Base-by-base conservation (phyloP, 2,888 invertebrate genomes). In the Brachynemurus nebulosus region DNA sequence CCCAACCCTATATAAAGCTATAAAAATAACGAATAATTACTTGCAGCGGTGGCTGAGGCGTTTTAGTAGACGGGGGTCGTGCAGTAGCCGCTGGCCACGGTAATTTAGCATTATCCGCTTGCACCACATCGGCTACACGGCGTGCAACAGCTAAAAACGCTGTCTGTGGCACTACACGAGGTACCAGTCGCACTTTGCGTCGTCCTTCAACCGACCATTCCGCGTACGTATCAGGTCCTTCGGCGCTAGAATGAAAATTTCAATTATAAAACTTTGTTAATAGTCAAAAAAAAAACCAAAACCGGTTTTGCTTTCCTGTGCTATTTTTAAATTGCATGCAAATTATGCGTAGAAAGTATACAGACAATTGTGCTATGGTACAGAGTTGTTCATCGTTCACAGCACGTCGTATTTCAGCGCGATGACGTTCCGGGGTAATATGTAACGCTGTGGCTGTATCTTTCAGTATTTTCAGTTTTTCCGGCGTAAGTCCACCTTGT, bases 201-300 rank as follows among this genome's bases (percentile, higher is more conserved):
- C 90, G 74, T 11, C 92, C 92, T 65, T 92, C 92, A 53, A 84
- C 76, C 50, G 83, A 76, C 92, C 92, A 92, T 66, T 85, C 65
- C 46, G 70, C 68, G 47, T 71, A 70, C 47, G 79, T 78, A 59
- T 77, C 75, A 41, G 78, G 76, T 37, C 80, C 81, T 54, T 74
- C 71, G 56, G 80, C 67, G 58, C 77, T 78, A 59, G 45, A 57
- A 54, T 50, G 12, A 45, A 12, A 30, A 33, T 16, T 34, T 38
- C 9, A 11, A 3, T 36, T 23, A 12, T 12, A 2, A 3, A 16
- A 1, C 34, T 33, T 4, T 23, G n/a, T 3, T 2, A 17, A 17
- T 19, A 5, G 19, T 5, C 11, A 9, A 35, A 17, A 1, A 19
- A 25, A 11, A 9, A 14, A 12, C n/a, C 9, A 19, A n/a, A n/a